phyloP scores from a whole-genome alignment of 2,797 vertebrate species.

The Myotis myotis region DNA sequence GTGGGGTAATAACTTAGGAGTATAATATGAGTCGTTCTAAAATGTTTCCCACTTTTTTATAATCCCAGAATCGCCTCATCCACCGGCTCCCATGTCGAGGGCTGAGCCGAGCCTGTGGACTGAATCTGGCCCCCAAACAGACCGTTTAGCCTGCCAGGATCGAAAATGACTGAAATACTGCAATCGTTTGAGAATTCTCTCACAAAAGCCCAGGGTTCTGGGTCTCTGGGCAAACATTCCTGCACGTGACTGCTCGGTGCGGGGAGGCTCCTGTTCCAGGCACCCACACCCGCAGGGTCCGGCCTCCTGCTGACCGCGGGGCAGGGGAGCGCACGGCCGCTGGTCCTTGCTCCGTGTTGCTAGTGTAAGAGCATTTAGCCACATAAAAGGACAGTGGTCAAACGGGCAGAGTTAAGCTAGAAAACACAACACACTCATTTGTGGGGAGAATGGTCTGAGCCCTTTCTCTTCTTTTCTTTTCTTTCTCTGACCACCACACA shows the following conservation, averaged over 20 bases:
- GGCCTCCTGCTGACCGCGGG: too few relatives aligned
- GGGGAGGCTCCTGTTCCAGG: too few relatives aligned
- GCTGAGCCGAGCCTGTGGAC: not conserved
- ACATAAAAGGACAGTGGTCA: not conserved
- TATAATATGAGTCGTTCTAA: not conserved
- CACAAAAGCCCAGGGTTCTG: not conserved
- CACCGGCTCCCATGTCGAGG: rapidly evolving
- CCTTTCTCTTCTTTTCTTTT: not conserved
- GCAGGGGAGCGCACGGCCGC: rapidly evolving
- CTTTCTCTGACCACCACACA: not conserved
- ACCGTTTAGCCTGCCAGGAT: not conserved
- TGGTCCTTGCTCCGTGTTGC: not conserved
- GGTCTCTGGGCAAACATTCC: not conserved
- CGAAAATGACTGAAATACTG: not conserved
- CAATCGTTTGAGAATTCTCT: not conserved
- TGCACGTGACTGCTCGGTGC: too few relatives aligned
- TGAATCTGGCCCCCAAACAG: not conserved
- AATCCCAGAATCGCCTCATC: not conserved
- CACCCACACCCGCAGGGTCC: not conserved
- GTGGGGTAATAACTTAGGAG: not conserved
- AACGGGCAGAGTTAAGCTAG: not conserved
- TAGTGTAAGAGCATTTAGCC: not conserved
- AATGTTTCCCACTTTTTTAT: not conserved
- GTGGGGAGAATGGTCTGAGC: not conserved
- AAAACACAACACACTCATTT: not conserved